A percentile compares a stretch with the other conserved stretches of the same genome.
Conservation (phyloP, 2,888 invertebrate genomes). For the Agrilus cyanescens region DNA sequence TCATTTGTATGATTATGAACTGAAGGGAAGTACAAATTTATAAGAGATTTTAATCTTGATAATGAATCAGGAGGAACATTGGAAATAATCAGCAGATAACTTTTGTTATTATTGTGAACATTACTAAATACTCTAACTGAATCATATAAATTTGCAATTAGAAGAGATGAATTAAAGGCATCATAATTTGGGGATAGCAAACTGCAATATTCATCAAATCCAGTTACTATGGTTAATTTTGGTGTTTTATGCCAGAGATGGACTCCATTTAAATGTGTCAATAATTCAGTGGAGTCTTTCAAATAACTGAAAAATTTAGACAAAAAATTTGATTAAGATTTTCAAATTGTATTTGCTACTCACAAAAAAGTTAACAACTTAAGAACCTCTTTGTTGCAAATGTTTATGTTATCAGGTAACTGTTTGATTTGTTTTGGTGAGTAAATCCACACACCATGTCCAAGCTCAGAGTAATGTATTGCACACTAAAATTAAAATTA, state of each 20-base stretch:
- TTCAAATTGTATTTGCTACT: constrained; percentile 11
- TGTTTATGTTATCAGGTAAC: constrained; percentile 24
- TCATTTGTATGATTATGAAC: no score
- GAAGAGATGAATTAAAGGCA: constrained; percentile 19
- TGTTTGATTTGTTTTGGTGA: constrained; percentile 25
- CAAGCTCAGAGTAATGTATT: constrained; percentile 27
- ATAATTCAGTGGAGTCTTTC: constrained; percentile 24
- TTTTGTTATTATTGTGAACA: no score
- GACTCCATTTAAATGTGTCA: constrained; percentile 26
- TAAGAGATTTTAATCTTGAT: no score
- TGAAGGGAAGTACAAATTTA: no score
- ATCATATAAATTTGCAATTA: constrained; percentile 25
- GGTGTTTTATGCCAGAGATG: constrained; percentile 29
- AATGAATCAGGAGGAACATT: no score
- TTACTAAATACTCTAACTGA: constrained; percentile 17
- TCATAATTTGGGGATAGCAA: constrained; percentile 13
- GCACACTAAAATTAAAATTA: constrained; percentile 22
- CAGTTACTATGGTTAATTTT: constrained; percentile 24
- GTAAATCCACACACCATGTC: constrained; percentile 28
- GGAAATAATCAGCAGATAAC: no score
- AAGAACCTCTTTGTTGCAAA: constrained; percentile 26
- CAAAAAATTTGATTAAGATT: not conserved
- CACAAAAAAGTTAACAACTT: constrained; percentile 31
- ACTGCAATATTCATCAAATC: constrained; percentile 25
- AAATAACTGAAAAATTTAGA: constrained; percentile 25